Percentiles rank a stretch among this genome's conserved stretches.
Evolutionary conservation across 2,113 vertebrate genomes (phyloP).

Genomic region (Mixornis gularis): DNA sequence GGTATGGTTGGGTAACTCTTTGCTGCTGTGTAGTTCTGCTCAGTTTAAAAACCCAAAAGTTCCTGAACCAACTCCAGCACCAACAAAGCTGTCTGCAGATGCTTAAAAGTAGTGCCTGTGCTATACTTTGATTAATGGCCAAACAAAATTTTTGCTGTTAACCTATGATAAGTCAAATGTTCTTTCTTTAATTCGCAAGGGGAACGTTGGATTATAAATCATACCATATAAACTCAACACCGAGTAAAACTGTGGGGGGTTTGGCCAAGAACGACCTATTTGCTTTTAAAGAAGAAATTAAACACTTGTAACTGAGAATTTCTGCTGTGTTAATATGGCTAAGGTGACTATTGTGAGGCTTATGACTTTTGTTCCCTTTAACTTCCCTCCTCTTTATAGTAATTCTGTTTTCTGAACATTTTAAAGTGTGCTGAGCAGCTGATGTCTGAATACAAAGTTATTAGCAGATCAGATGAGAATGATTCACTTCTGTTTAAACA

Average conservation of each 20-base stretch:
- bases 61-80: background rate
- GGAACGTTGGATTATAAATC: constrained; percentile 33
- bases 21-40: background rate
- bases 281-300: constrained; percentile 28
- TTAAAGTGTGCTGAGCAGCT: constrained; percentile 28
- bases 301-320: background rate
- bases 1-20: background rate
- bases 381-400: background rate
- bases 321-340: background rate
- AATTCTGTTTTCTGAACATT: constrained; percentile 39
- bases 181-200: constrained; percentile 20
- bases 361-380: background rate
- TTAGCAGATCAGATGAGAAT: constrained; percentile 66
- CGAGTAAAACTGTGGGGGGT: background rate
- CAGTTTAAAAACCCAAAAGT: background rate
- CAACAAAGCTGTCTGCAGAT: constrained; percentile 1
- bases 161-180: constrained; percentile 24
- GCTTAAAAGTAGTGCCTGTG: constrained; percentile 13
- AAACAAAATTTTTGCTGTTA: constrained; percentile 33
- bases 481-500: constrained; percentile 71
- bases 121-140: constrained; percentile 46
- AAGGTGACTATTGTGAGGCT: background rate
- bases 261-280: constrained; percentile 5
- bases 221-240: constrained; percentile 36
- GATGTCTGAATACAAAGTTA: constrained; percentile 67